phyloP scores from a whole-genome alignment of 2,113 vertebrate genomes.

The Gila orcuttii region DNA sequence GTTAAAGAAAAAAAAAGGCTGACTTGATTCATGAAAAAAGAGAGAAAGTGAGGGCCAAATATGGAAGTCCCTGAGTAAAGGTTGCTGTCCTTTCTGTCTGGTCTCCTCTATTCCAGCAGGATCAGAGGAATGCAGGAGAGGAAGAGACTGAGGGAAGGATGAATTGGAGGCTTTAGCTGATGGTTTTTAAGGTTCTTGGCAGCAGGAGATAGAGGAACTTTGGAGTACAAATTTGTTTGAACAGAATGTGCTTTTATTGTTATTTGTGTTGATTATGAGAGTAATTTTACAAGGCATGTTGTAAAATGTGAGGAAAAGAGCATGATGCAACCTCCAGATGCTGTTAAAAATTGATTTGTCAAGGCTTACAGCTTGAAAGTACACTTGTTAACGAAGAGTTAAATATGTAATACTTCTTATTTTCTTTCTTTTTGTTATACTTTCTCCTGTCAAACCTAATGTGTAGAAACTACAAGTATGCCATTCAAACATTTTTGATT shows the following conservation, averaged over 20 bases:
- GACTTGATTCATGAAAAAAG: neutral
- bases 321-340: constrained; percentile 10
- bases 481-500: neutral
- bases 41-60: neutral
- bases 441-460: neutral
- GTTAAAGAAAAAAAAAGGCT: neutral
- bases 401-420: neutral
- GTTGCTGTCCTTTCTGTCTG: neutral
- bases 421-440: neutral
- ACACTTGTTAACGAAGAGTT: neutral
- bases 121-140: neutral
- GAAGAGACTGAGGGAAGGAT: neutral
- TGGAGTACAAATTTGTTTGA: constrained; percentile 26
- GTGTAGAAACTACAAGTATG: neutral
- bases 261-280: constrained; percentile 37
- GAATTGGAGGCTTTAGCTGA: neutral
- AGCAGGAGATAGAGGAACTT: neutral
- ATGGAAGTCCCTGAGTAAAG: constrained; percentile 11
- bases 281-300: constrained; percentile 11
- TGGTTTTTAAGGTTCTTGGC: constrained; percentile 14
- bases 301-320: neutral
- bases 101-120: neutral
- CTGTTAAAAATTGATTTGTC: neutral
- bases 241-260: constrained; percentile 30
- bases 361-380: neutral